These are phyloP conservation scores for Electrona antarctica DNA, from an alignment of 2,113 vertebrate genomes.

Conservation along the genomic window DNA sequence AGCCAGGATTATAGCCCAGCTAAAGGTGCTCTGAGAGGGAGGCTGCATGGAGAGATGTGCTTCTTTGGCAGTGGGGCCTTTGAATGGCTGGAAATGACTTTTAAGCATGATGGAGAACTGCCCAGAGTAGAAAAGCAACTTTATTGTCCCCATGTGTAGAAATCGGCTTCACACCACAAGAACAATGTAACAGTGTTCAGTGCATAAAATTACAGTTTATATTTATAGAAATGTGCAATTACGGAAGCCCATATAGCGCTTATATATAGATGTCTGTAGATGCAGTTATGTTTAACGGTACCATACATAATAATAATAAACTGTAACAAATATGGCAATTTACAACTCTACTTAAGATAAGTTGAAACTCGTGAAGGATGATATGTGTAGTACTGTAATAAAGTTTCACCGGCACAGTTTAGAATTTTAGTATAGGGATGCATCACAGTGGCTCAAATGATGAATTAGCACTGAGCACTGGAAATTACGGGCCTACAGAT, in stretches of 20 bases:
- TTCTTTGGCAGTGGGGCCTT: constrained; percentile 38
- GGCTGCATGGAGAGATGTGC: constrained; percentile 48
- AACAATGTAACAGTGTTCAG: background rate
- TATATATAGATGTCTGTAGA: constrained; percentile 1
- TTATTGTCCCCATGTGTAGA: no score
- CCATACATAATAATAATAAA: constrained; percentile 24
- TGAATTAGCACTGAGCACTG: constrained; percentile 65
- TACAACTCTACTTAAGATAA: constrained; percentile 23
- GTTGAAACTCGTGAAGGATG: constrained; percentile 24
- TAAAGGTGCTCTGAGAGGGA: constrained; percentile 63
- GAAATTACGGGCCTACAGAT: constrained; percentile 70
- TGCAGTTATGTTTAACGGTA: constrained; percentile 8
- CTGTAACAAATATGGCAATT: constrained; percentile 41
- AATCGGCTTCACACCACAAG: background rate
- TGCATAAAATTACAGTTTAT: background rate
- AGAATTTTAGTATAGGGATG: constrained; percentile 28
- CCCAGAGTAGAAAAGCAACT: background rate
- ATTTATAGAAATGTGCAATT: background rate
- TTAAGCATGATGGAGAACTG: constrained; percentile 31
- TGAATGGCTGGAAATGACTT: constrained; percentile 52
- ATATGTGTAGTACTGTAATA: constrained; percentile 30
- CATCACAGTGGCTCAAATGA: constrained; percentile 45
- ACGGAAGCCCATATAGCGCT: background rate
- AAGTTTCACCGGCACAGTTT: constrained; percentile 47
- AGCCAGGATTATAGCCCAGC: constrained; percentile 85